Percentiles rank a stretch among this genome's conserved stretches.
These are phyloP conservation scores for Contarinia nasturtii DNA, from an alignment of 1,140 invertebrate species.

Conservation along the genomic window DNA sequence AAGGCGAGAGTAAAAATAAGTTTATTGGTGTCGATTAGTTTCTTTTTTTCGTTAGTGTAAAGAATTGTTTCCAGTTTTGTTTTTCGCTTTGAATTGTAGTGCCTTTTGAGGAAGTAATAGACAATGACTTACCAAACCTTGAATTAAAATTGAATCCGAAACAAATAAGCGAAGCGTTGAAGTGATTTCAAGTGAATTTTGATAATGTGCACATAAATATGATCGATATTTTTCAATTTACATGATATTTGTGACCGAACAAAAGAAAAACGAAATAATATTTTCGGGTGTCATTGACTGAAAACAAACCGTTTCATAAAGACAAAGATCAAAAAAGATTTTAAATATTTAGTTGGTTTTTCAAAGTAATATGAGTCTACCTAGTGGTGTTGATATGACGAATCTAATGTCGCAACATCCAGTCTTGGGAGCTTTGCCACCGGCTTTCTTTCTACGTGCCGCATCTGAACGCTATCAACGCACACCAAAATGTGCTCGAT, in stretches of 20 bases:
- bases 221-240: conserved; percentile 3
- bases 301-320: too few relatives aligned
- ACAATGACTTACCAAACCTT: conserved; percentile 3
- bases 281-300: too few relatives aligned
- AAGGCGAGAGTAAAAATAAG: too few relatives aligned
- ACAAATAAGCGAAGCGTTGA: too few relatives aligned
- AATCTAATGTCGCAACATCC: conserved; percentile 66
- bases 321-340: too few relatives aligned
- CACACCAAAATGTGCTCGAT: conserved; percentile 97
- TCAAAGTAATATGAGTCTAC: conserved; percentile 43
- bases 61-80: conserved; percentile 5
- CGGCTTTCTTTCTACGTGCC: conserved; percentile 65
- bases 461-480: conserved; percentile 82
- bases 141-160: too few relatives aligned
- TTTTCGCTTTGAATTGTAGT: not conserved
- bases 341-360: too few relatives aligned
- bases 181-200: not conserved
- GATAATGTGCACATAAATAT: not conserved
- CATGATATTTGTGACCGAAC: not conserved
- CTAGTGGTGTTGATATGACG: conserved; percentile 60
- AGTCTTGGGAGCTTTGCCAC: conserved; percentile 56
- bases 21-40: too few relatives aligned
- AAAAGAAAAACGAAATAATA: too few relatives aligned
- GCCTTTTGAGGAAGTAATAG: not conserved
- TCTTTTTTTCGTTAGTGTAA: too few relatives aligned